A percentile compares a stretch with the other conserved stretches of the same genome.
phyloP scores from a whole-genome alignment of 2,113 vertebrate species.

The Hydrolagus affinis region DNA sequence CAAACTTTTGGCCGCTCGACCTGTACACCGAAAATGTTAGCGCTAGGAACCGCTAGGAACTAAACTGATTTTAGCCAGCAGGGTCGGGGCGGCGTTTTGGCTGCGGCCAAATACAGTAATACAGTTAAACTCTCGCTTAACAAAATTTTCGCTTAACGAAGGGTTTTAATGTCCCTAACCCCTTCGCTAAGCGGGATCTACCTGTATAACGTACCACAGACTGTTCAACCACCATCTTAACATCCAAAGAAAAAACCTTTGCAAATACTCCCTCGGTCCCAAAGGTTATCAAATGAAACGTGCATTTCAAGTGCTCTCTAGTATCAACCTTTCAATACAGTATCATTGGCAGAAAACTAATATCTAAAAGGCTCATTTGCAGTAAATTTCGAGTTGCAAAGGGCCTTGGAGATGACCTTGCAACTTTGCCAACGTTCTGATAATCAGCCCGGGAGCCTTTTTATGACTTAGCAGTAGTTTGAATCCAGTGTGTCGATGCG shows the following conservation, averaged over 20 bases:
- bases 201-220: not conserved
- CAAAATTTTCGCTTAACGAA: too few relatives aligned
- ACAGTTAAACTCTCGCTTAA: too few relatives aligned
- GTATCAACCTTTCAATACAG: conserved; percentile 19
- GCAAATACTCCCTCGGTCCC: conserved; percentile 4
- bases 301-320: not conserved
- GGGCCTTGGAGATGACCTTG: not conserved
- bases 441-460: conserved; percentile 3
- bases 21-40: too few relatives aligned
- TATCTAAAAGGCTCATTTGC: conserved; percentile 18
- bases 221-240: not conserved
- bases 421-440: not conserved
- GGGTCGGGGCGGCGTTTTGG: too few relatives aligned
- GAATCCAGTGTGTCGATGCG: conserved; percentile 4
- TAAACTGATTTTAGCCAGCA: too few relatives aligned
- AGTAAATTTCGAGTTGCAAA: conserved; percentile 19
- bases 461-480: conserved; percentile 5
- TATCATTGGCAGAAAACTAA: conserved; percentile 6
- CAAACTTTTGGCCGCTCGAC: too few relatives aligned
- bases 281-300: conserved; percentile 25
- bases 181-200: too few relatives aligned
- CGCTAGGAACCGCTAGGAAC: too few relatives aligned
- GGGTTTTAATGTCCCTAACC: too few relatives aligned
- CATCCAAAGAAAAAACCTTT: not conserved
- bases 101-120: too few relatives aligned